Evolutionary conservation across 2,888 invertebrate genomes (phyloP).

Genomic region (Chrysolina americana): DNA sequence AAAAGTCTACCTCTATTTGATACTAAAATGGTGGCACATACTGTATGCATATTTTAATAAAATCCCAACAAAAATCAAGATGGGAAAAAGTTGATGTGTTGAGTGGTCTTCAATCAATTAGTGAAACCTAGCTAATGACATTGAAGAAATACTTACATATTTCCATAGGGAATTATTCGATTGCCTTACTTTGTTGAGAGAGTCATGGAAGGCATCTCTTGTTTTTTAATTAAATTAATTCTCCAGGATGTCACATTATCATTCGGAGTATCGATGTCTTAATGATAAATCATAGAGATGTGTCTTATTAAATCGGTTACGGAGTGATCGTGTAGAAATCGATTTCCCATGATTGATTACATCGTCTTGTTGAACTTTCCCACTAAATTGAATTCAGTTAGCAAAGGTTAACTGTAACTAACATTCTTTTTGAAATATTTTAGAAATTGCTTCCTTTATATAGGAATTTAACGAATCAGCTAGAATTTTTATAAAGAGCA

Average conservation of each 20-base stretch:
- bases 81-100: not conserved
- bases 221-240: not conserved
- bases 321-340: not conserved
- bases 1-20: too few relatives aligned
- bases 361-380: not conserved
- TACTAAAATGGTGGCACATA: not conserved
- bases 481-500: too few relatives aligned
- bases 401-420: not conserved
- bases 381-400: not conserved
- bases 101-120: slow-evolving; percentile 11
- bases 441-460: too few relatives aligned
- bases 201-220: not conserved
- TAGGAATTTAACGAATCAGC: too few relatives aligned
- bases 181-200: not conserved
- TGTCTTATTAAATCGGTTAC: not conserved
- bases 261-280: not conserved
- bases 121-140: not conserved
- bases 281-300: not conserved
- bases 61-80: not conserved
- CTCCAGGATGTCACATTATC: not conserved
- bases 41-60: not conserved
- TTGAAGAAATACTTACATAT: not conserved
- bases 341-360: not conserved
- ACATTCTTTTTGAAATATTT: not conserved
- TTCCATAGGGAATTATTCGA: not conserved